phyloP scores from a whole-genome alignment of 2,113 vertebrate species.

The Dipodomys merriami region DNA sequence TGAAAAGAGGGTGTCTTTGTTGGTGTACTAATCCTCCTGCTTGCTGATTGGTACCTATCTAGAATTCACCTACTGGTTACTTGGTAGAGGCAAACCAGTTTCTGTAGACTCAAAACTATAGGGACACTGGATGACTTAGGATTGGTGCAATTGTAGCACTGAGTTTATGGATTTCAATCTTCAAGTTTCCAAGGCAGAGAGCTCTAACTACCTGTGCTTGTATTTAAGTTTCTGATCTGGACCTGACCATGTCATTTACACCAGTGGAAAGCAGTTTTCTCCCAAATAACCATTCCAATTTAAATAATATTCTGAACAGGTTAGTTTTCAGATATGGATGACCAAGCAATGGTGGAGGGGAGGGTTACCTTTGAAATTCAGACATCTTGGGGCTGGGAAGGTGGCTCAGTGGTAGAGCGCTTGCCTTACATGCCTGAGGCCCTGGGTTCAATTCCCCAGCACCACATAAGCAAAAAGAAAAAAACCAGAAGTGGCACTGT shows the following conservation, averaged over 20 bases:
- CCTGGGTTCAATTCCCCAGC: too few relatives aligned
- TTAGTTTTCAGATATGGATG: background rate
- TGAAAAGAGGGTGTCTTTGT: slow-evolving; percentile 63
- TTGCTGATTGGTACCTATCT: slow-evolving; percentile 24
- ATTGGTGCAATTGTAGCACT: background rate
- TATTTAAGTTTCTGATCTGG: slow-evolving; percentile 34
- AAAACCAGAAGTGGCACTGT: too few relatives aligned
- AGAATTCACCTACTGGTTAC: slow-evolving; percentile 28
- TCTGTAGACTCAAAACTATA: too few relatives aligned
- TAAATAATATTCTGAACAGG: background rate
- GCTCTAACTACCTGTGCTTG: background rate
- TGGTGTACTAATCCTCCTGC: slow-evolving; percentile 67
- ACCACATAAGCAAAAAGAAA: too few relatives aligned
- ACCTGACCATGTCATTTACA: slow-evolving; percentile 40
- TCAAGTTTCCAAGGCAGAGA: background rate
- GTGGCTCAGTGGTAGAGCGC: too few relatives aligned
- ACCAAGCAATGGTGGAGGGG: too few relatives aligned
- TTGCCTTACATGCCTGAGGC: too few relatives aligned
- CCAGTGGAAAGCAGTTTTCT: slow-evolving; percentile 30
- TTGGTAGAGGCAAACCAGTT: slow-evolving; percentile 25
- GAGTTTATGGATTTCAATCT: slow-evolving; percentile 42
- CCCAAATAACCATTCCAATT: background rate
- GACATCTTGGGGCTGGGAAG: too few relatives aligned
- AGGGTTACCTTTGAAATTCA: slow-evolving; percentile 10
- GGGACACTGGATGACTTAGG: background rate